Evolutionary conservation across 2,113 vertebrate genomes (phyloP), one percentile per base, ranked within the genome.

Genomic region (Alaudala cheleensis): DNA sequence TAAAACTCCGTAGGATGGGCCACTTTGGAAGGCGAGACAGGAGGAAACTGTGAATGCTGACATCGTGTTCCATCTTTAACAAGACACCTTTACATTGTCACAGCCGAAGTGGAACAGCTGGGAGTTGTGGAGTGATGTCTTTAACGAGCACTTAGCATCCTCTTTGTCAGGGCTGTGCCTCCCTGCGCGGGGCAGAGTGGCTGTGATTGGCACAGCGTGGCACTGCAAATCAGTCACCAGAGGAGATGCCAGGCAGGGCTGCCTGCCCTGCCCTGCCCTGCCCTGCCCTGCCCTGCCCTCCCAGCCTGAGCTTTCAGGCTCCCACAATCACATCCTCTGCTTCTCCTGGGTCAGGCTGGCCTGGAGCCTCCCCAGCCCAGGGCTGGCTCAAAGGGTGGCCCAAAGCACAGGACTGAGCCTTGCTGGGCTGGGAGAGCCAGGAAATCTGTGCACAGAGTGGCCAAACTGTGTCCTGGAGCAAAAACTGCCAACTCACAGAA

Each of bases 301-400:
- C 14, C 0, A 26, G 72, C n/a, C n/a, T 17, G 11, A 84, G 58
- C 69, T 14, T 21, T 22, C 77, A 29, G 34, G 25, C 44, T 26
- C 62, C 56, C 18, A 2, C 37, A 11, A 0, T 17, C 7, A 2
- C 12, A 58, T 21, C 47, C 24, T 21, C 56, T 37, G 60, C 2
- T 47, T 51, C 1, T 18, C 8, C 3, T 2, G 4, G 19, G 21
- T 29, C 16, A 4, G 7, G 9, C 39, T 87, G 88, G 29, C 70
- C 39, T 3, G 5, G 17, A 4, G 66, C 37, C 18, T 45, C 49
- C 44, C 54, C 17, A 65, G 58, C 16, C 6, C 21, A 18, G 67
- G 0, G 0, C 19, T 11, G 7, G 19, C 31, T 1, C 33, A 1
- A 0, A 39, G n/a, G 25, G 50, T 8, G 14, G 28, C 71, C 73